Percentiles rank a stretch among this genome's conserved stretches.
These are phyloP conservation scores for Nomada lathburiana DNA, from an alignment of 2,888 invertebrate species.

Conservation along the genomic window DNA sequence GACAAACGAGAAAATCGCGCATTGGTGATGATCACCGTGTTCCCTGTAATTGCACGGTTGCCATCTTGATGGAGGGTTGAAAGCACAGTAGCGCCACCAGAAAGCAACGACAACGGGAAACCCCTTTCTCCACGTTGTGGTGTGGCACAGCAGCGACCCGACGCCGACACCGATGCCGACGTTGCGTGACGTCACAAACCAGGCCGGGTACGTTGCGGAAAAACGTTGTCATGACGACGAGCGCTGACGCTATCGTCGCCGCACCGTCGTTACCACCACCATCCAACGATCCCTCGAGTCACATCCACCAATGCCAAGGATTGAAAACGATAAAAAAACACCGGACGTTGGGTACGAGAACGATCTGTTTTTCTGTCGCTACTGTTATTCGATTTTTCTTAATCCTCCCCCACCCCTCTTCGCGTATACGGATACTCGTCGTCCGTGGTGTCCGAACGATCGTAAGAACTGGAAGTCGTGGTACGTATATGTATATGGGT, in stretches of 20 bases:
- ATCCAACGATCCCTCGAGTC: constrained; percentile 30
- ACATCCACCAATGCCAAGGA: constrained; percentile 68
- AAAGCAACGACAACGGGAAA: constrained; percentile 53
- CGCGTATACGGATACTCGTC: no score
- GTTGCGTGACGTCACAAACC: constrained; percentile 81
- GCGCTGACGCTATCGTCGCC: constrained; percentile 73
- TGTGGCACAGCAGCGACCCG: constrained; percentile 57
- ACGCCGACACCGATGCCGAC: constrained; percentile 72
- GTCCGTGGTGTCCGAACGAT: no score
- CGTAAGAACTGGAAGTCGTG: no score
- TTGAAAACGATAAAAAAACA: constrained; percentile 46
- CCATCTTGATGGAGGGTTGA: constrained; percentile 62
- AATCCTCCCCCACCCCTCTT: neutral
- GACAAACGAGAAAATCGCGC: neutral
- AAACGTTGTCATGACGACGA: constrained; percentile 82
- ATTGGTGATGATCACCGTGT: constrained; percentile 15
- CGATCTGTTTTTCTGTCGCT: constrained; percentile 23
- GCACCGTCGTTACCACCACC: constrained; percentile 56
- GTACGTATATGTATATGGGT: no score
- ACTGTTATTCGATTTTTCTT: neutral
- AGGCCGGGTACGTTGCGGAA: constrained; percentile 83
- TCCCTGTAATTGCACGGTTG: constrained; percentile 58
- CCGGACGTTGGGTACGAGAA: neutral
- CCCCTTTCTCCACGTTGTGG: constrained; percentile 53
- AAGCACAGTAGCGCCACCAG: constrained; percentile 65